A percentile compares a stretch with the other conserved stretches of the same genome.
phyloP scores from a whole-genome alignment of 1,140 invertebrate genomes.

The Diachasmimorpha longicaudata region DNA sequence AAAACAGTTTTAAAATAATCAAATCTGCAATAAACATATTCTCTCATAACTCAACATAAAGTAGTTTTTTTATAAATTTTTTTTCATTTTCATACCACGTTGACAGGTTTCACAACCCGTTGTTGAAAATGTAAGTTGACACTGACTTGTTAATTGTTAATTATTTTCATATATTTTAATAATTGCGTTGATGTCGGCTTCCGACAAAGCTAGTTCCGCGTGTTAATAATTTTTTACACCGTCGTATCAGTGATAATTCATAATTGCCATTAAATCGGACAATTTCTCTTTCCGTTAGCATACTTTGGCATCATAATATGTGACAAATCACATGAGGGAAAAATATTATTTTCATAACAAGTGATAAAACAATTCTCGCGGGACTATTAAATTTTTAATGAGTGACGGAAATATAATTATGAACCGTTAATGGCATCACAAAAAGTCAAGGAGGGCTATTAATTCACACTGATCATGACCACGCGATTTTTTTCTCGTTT shows the following conservation, averaged over 20 bases:
- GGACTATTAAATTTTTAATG: background rate
- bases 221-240: too few relatives aligned
- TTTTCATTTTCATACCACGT: too few relatives aligned
- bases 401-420: background rate
- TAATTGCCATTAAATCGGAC: too few relatives aligned
- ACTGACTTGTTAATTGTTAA: too few relatives aligned
- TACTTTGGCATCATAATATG: background rate
- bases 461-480: background rate
- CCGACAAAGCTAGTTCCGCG: too few relatives aligned
- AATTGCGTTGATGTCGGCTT: too few relatives aligned
- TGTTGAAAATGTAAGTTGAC: too few relatives aligned
- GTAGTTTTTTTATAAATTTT: too few relatives aligned
- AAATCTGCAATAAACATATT: background rate
- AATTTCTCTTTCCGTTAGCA: background rate
- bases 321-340: background rate
- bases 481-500: background rate
- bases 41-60: background rate
- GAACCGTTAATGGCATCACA: background rate
- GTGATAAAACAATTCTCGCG: background rate
- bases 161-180: too few relatives aligned
- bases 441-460: background rate
- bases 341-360: background rate
- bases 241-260: too few relatives aligned
- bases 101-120: too few relatives aligned
- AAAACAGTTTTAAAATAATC: slow-evolving; percentile 1